A percentile compares a stretch with the other conserved stretches of the same genome.
These are phyloP conservation scores for Corythucha ciliata DNA, from an alignment of 2,888 invertebrate species.

Conservation along the genomic window DNA sequence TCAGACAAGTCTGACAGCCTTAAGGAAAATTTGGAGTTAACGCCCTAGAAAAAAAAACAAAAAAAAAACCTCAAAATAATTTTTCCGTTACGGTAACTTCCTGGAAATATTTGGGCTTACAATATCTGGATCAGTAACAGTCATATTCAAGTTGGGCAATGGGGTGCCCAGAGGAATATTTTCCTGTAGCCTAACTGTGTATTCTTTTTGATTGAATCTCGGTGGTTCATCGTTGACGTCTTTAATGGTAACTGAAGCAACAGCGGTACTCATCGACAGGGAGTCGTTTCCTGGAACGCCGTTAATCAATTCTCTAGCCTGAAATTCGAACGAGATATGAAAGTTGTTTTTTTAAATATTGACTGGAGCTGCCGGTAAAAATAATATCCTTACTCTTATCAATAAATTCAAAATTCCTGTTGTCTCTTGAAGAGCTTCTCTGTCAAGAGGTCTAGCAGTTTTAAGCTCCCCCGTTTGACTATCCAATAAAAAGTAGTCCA, in stretches of 20 bases:
- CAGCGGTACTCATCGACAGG: conserved; percentile 58
- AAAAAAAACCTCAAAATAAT: not conserved
- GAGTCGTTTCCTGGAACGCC: conserved; percentile 59
- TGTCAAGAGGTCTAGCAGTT: conserved; percentile 75
- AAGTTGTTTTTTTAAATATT: not conserved
- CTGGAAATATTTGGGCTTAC: conserved; percentile 43
- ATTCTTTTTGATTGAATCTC: conserved; percentile 70
- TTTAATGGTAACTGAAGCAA: conserved; percentile 70
- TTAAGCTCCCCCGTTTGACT: conserved; percentile 66
- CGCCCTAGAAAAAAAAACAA: conserved; percentile 50
- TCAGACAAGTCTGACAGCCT: conserved; percentile 70
- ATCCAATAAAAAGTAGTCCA: conserved; percentile 77
- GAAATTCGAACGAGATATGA: conserved; percentile 24
- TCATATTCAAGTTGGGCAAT: conserved; percentile 71
- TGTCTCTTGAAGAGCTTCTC: conserved; percentile 64
- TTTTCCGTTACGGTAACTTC: not conserved
- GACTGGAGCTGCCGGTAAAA: not conserved
- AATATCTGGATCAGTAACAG: conserved; percentile 75
- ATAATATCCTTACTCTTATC: conserved; percentile 50
- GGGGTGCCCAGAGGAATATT: conserved; percentile 73
- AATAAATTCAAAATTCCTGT: conserved; percentile 67
- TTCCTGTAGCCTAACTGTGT: conserved; percentile 69
- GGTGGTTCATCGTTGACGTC: conserved; percentile 88
- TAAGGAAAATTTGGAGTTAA: conserved; percentile 72
- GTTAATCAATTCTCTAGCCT: conserved; percentile 71